phyloP scores from a whole-genome alignment of 1,140 invertebrate genomes.

The Trachymyrmex septentrionalis region DNA sequence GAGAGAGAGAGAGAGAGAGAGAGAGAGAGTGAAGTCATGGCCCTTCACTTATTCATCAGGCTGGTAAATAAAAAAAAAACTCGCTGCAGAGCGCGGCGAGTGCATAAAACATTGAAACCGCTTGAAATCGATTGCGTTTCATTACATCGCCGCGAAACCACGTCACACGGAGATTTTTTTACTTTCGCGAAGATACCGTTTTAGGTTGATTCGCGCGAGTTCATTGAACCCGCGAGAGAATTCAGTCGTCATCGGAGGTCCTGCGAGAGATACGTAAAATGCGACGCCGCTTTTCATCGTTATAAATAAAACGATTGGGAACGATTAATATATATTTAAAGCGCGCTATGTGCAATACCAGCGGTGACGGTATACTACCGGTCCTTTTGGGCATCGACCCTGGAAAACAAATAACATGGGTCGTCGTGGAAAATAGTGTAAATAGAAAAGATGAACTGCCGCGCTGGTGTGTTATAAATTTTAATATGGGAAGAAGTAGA shows the following conservation, averaged over 20 bases:
- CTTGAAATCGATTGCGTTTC: constrained; percentile 56
- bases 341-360: background rate
- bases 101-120: constrained; percentile 59
- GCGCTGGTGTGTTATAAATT: constrained; percentile 40
- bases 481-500: constrained; percentile 9
- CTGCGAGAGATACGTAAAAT: constrained; percentile 58
- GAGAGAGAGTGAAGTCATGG: constrained; percentile 84
- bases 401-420: constrained; percentile 51
- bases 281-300: constrained; percentile 57
- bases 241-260: constrained; percentile 58
- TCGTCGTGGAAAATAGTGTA: constrained; percentile 41
- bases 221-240: constrained; percentile 54
- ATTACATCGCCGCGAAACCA: constrained; percentile 54
- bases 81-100: constrained; percentile 56
- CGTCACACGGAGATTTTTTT: constrained; percentile 64
- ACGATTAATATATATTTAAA: constrained; percentile 63
- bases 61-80: constrained; percentile 80
- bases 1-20: constrained; percentile 75
- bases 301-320: constrained; percentile 66
- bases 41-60: constrained; percentile 85
- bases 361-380: constrained; percentile 7
- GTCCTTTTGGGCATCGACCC: constrained; percentile 58
- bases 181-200: constrained; percentile 58
- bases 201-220: constrained; percentile 52
- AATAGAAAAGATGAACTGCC: constrained; percentile 52